A percentile compares a stretch with the other conserved stretches of the same genome.
Evolutionary conservation across 2,797 vertebrate genomes (phyloP).

Genomic region (Telmatherina bonti): DNA sequence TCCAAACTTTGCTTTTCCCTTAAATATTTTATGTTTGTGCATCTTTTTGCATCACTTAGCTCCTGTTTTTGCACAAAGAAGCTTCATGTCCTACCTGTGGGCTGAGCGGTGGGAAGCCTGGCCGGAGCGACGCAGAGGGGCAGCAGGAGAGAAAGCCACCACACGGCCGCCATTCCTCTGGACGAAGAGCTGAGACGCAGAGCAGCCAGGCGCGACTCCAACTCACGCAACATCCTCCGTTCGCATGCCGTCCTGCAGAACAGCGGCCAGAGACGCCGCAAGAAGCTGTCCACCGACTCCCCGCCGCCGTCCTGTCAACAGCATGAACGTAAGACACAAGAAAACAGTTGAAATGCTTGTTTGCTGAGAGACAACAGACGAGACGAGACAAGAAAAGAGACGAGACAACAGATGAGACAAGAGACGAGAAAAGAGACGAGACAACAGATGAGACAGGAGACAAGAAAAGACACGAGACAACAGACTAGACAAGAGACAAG

Average conservation of each 20-base stretch:
- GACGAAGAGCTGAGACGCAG: constrained; percentile 61
- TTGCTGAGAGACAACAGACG: background rate
- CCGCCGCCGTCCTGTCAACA: constrained; percentile 29
- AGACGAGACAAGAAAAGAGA: too few relatives aligned
- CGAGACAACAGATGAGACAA: too few relatives aligned
- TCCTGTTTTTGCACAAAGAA: background rate
- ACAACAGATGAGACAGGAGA: too few relatives aligned
- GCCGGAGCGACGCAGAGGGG: constrained; percentile 75
- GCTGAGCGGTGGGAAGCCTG: constrained; percentile 73
- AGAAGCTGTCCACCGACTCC: constrained; percentile 26
- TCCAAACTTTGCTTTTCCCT: background rate
- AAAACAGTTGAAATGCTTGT: background rate
- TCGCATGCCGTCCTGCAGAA: constrained; percentile 75
- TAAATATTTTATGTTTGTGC: background rate
- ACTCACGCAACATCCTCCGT: constrained; percentile 81
- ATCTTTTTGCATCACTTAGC: background rate
- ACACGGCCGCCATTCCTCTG: constrained; percentile 84
- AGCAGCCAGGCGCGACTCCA: constrained; percentile 69
- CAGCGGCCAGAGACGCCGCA: constrained; percentile 37
- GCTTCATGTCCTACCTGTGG: constrained; percentile 67
- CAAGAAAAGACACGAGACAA: too few relatives aligned
- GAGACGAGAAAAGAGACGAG: background rate
- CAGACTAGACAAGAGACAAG: too few relatives aligned
- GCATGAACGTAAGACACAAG: background rate
- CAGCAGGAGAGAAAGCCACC: constrained; percentile 73